Conservation (phyloP, 2,888 invertebrate genomes). For the Tipula lateralis region DNA sequence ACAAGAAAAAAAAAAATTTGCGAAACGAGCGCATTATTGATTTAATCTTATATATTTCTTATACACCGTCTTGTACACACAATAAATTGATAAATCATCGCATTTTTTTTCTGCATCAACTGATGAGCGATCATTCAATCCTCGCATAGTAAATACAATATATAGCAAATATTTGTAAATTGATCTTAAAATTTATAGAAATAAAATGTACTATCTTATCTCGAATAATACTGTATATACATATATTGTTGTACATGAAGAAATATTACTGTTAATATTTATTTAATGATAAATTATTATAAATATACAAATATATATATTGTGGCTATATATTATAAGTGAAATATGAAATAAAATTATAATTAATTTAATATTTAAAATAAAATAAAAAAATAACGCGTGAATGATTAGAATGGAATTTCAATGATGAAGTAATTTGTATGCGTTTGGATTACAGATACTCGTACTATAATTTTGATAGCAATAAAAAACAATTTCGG, state of each 20-base stretch:
- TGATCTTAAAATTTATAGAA: background rate
- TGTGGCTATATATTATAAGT: no score
- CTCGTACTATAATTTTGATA: background rate
- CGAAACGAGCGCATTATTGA: background rate
- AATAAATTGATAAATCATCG: constrained; percentile 5
- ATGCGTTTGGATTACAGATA: background rate
- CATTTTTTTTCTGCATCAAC: background rate
- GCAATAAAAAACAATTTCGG: background rate
- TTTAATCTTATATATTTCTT: background rate
- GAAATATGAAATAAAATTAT: background rate
- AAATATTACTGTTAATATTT: constrained; percentile 19
- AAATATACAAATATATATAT: background rate
- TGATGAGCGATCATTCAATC: constrained; percentile 8
- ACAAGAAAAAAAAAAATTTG: background rate
- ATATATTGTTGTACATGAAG: constrained; percentile 9
- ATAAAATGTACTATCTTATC: background rate
- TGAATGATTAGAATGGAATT: constrained; percentile 11
- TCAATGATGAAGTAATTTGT: constrained; percentile 24
- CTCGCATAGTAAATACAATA: background rate
- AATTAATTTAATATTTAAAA: background rate
- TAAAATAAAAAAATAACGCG: background rate
- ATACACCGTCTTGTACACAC: background rate
- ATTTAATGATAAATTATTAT: background rate
- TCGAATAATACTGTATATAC: no score
- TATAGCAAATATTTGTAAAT: background rate